phyloP scores from a whole-genome alignment of 2,797 vertebrate genomes.

The Takifugu ocellatus region DNA sequence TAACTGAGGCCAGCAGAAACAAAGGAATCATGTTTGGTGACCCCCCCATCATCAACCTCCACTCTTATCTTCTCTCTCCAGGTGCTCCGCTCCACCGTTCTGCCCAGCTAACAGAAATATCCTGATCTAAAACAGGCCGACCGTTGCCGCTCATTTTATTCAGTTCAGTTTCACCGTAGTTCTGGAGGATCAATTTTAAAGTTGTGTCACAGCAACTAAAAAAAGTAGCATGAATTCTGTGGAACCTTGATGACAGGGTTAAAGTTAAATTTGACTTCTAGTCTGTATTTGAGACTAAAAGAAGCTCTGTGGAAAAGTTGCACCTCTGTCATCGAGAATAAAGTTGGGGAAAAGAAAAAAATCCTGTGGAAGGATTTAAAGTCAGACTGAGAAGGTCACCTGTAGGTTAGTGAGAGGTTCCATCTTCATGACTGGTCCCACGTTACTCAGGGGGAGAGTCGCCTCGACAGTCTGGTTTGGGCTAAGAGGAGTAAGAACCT shows the following conservation, averaged over 20 bases:
- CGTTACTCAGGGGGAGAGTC: conserved; percentile 86
- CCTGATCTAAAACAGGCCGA: conserved; percentile 37
- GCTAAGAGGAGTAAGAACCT: conserved; percentile 87
- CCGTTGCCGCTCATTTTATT: conserved; percentile 2
- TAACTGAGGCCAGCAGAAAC: conserved; percentile 36
- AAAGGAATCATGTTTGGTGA: conserved; percentile 41
- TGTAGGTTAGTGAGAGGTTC: conserved; percentile 96
- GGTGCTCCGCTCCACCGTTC: conserved; percentile 38
- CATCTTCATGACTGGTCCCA: conserved; percentile 98
- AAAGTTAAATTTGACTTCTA: too few relatives aligned
- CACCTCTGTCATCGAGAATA: too few relatives aligned
- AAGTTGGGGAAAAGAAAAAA: too few relatives aligned
- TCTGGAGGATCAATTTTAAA: conserved; percentile 20
- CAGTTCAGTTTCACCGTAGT: conserved; percentile 6
- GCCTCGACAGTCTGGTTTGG: conserved; percentile 94
- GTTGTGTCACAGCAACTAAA: conserved; percentile 16
- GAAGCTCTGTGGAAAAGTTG: too few relatives aligned
- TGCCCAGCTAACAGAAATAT: conserved; percentile 36
- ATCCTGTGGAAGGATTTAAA: background rate
- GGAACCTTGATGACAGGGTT: too few relatives aligned
- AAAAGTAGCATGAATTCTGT: conserved; percentile 1
- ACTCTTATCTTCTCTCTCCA: conserved; percentile 59
- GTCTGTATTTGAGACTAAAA: too few relatives aligned
- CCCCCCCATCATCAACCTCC: conserved; percentile 23
- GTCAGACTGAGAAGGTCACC: conserved; percentile 63